Percentiles rank a stretch among this genome's conserved stretches.
These are phyloP conservation scores for Monopis laevigella DNA, from an alignment of 2,888 invertebrate genomes.

Conservation along the genomic window DNA sequence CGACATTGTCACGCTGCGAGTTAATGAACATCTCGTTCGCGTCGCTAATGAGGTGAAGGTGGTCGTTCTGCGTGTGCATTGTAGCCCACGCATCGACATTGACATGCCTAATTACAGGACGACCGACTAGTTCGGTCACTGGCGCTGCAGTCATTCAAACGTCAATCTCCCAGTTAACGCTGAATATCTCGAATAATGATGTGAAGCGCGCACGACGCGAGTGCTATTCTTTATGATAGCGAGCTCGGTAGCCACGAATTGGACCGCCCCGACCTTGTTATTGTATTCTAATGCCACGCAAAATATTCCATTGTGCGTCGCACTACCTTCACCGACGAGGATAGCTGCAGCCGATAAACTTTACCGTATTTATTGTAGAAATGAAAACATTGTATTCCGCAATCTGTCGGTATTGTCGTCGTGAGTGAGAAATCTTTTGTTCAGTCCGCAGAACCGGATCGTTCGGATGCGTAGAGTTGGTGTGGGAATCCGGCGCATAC, in stretches of 20 bases:
- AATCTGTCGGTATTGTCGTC: too few relatives aligned
- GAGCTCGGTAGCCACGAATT: conserved; percentile 10
- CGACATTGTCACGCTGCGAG: too few relatives aligned
- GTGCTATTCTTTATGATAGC: conserved; percentile 3
- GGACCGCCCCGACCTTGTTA: conserved; percentile 35
- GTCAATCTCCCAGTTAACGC: conserved; percentile 31
- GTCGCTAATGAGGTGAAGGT: too few relatives aligned
- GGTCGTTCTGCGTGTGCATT: conserved; percentile 15
- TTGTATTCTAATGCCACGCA: conserved; percentile 48
- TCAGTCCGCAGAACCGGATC: too few relatives aligned
- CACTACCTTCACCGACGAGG: conserved; percentile 26
- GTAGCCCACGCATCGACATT: conserved; percentile 30
- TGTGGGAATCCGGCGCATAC: too few relatives aligned
- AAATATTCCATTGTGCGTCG: conserved; percentile 43
- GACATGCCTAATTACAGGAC: conserved; percentile 46
- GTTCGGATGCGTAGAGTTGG: too few relatives aligned
- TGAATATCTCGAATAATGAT: conserved; percentile 1
- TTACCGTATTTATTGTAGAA: too few relatives aligned
- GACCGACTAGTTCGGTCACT: conserved; percentile 19
- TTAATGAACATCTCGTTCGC: too few relatives aligned
- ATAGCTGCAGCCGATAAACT: conserved; percentile 7
- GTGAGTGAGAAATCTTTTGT: too few relatives aligned
- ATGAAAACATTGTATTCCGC: too few relatives aligned
- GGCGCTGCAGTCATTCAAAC: conserved; percentile 35
- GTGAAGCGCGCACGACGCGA: neutral